phyloP scores from a whole-genome alignment of 2,797 vertebrate genomes.

The Crocidura indochinensis region DNA sequence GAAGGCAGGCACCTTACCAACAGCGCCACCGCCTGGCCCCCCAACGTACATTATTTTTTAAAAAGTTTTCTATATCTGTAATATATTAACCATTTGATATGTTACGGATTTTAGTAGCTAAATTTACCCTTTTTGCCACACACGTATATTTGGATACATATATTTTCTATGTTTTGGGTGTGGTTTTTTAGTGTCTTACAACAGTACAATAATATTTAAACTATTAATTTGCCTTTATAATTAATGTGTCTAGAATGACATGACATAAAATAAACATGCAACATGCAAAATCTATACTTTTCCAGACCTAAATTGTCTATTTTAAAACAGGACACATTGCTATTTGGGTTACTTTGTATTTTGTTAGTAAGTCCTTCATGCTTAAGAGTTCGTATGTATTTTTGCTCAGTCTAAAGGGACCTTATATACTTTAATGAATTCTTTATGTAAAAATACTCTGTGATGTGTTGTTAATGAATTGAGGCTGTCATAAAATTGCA shows the following conservation, averaged over 20 bases:
- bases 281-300: constrained; percentile 12
- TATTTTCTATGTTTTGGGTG: too few species aligned
- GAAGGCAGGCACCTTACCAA: too few species aligned
- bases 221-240: background rate
- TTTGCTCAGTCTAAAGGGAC: constrained; percentile 27
- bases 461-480: constrained; percentile 4
- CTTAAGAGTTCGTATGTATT: background rate
- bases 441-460: background rate
- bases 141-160: background rate
- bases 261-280: background rate
- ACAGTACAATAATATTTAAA: background rate
- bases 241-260: background rate
- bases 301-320: background rate
- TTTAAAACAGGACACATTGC: constrained; percentile 10
- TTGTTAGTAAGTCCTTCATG: background rate
- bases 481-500: constrained; percentile 54
- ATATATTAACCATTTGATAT: constrained; percentile 14
- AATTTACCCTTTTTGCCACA: background rate
- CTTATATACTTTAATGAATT: constrained; percentile 56
- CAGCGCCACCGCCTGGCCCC: too few species aligned
- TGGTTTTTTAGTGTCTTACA: background rate
- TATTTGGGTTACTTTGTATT: background rate
- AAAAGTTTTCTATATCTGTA: background rate
- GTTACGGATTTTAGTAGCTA: background rate
- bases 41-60: too few species aligned